Base-by-base conservation (phyloP, 1,140 invertebrate genomes). In the Mesaphorura yosii region DNA sequence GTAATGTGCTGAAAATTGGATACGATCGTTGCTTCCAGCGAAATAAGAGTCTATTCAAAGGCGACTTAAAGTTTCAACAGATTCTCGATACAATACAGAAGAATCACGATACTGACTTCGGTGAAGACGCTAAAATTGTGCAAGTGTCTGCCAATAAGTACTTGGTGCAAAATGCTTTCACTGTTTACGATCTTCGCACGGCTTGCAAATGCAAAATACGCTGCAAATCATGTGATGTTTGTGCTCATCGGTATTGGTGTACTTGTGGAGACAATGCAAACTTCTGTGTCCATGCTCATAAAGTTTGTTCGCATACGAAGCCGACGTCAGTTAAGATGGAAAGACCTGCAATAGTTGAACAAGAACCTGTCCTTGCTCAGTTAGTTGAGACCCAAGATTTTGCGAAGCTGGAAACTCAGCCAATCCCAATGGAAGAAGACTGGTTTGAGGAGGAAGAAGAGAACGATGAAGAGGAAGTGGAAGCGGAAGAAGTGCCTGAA, bases 1-100 rank as follows among this genome's bases (percentile, higher is more conserved):
- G 58, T n/a, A 50, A 58, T 2, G 53, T 61, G 19, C 49, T 61
- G 1, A 61, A 61, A 41, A 57, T 61, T 15, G 59, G 59, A 20
- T 61, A 61, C 25, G 59, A 61, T 38, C 57, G 56, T 51, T 61
- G 59, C 22, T 61, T 61, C 28, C 26, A 51, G 3, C 39, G 59
- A n/a, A 46, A 48, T 1, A 61, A 61, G 22, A 27, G 59, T 17
- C 22, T 61, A 27, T 57, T 54, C 25, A 61, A 61, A 34, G 59
- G 59, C 6, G 59, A 61, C 41, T 55, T 57, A 27, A 61, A 57
- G 31, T 25, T 57, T 15, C 31, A 19, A 1, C 41, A 37, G 20
- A 26, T 47, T n/a, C 17, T 50, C 1, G 54, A 57, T 10, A 47
- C 51, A 19, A 28, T 60, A 2, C 17, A 29, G 17, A 19, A 20